Base-by-base conservation (phyloP, 2,888 invertebrate species). In the Neuroscelio doddi region DNA sequence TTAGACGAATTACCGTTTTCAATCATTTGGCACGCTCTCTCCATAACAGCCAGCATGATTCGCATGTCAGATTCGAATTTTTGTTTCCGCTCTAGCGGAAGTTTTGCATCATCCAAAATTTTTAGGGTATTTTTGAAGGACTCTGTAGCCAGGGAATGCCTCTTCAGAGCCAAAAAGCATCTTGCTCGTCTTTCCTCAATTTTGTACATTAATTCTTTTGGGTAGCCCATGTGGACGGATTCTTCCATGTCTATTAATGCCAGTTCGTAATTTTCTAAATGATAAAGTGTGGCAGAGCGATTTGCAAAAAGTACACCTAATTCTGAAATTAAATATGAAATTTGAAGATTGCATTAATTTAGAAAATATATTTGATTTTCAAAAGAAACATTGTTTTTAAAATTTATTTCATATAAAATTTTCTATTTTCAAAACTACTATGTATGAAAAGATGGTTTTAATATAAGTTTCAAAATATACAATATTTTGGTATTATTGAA, bases 251-350 rank as follows among this genome's bases (percentile, higher is more conserved):
- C 95, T 5, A 88, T 86, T 30, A 95, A 80, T 0, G 92, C 88
- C 39, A 90, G 87, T 66, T 91, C 88, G 77, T 88, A 90, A 68
- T 89, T 88, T 62, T 90, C 86, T 80, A 93, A 81, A 75, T 93
- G 92, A 76, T 91, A 92, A 29, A 93, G 86, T 0, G 92, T 89
- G 0, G 95, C 95, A 24, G 95, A 94, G 7, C 95, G 89, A 81
- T 95, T 95, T 0, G 93, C 94, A 69, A 92, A 86, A 3, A 92
- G 86, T 32, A 94, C 89, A 0, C 92, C 87, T 1, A 91, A 81
- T 50, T 93, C 90, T 41, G 15, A 1, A 49, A 49, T 38, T n/a
- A 24, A 24, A 7, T 5, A 17, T 16, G 0, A 21, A 5, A 29
- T 2, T 24, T 36, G 27, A 36, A 24, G 36, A 15, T 32, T 16